These are phyloP conservation scores for Jordanella pulchra DNA, from an alignment of 2,797 vertebrate genomes.

Conservation along the genomic window DNA sequence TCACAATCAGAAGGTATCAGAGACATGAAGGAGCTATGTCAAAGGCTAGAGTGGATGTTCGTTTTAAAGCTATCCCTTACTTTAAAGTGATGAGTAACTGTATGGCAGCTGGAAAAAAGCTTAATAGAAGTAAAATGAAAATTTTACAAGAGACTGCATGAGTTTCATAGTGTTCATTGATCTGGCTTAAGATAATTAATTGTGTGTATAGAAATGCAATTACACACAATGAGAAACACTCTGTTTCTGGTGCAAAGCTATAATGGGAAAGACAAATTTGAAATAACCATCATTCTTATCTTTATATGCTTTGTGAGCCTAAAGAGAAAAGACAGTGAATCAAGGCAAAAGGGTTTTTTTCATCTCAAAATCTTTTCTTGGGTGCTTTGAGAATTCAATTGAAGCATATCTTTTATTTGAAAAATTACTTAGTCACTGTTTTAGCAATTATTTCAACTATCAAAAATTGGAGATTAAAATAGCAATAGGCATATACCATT, in stretches of 20 bases:
- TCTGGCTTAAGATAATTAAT: conserved; percentile 4
- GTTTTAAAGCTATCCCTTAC: no score
- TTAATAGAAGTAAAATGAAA: not conserved
- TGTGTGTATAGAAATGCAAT: conserved; percentile 9
- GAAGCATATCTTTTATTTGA: not conserved
- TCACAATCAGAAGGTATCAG: no score
- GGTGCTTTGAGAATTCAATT: not conserved
- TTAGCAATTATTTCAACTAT: not conserved
- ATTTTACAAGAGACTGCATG: not conserved
- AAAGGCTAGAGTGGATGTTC: no score
- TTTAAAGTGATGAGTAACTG: not conserved
- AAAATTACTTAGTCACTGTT: not conserved
- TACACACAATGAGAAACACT: not conserved
- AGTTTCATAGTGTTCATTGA: not conserved
- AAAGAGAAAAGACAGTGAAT: not conserved
- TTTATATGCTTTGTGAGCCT: not conserved
- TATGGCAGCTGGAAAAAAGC: not conserved
- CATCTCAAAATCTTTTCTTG: not conserved
- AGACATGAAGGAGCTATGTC: no score
- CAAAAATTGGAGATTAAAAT: not conserved
- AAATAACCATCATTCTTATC: not conserved
- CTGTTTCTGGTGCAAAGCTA: not conserved
- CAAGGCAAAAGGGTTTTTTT: not conserved
- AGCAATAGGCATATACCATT: not conserved
- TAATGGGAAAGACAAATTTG: not conserved